A percentile compares a stretch with the other conserved stretches of the same genome.
Evolutionary conservation across 2,888 invertebrate genomes (phyloP).

Genomic region (Stenodema calcarata): DNA sequence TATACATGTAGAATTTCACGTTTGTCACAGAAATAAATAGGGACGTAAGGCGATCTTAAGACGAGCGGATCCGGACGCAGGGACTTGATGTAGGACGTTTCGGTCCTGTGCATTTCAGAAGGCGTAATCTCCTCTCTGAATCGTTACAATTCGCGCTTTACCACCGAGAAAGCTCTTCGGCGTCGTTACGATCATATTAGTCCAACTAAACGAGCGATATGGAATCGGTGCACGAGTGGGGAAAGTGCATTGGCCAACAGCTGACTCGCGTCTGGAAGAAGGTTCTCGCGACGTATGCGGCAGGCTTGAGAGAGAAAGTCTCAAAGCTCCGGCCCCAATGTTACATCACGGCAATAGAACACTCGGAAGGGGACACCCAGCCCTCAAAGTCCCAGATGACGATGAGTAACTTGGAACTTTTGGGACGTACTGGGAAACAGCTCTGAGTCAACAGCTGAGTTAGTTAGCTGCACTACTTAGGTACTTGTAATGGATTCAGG

Average conservation of each 20-base stretch:
- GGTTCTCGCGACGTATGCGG: background rate
- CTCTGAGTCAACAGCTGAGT: too few species aligned
- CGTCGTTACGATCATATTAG: background rate
- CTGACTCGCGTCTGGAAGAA: background rate
- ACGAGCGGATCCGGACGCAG: too few species aligned
- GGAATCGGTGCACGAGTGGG: background rate
- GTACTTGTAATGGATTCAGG: too few species aligned
- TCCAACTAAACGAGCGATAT: background rate
- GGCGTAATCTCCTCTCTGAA: background rate
- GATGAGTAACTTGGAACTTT: background rate
- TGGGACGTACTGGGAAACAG: background rate
- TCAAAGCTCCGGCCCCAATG: background rate
- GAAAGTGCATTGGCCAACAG: conserved; percentile 17
- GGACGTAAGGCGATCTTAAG: too few species aligned
- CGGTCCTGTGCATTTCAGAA: too few species aligned
- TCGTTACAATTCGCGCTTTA: background rate
- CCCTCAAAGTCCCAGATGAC: background rate
- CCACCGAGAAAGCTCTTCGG: background rate
- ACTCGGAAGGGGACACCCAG: background rate
- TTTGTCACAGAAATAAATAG: too few species aligned
- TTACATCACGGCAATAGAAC: background rate
- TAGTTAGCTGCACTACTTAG: too few species aligned
- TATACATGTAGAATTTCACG: too few species aligned
- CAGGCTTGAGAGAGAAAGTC: background rate
- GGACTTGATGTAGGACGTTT: too few species aligned